Base-by-base conservation (phyloP, 2,888 invertebrate species). In the Chloromyia formosa region DNA sequence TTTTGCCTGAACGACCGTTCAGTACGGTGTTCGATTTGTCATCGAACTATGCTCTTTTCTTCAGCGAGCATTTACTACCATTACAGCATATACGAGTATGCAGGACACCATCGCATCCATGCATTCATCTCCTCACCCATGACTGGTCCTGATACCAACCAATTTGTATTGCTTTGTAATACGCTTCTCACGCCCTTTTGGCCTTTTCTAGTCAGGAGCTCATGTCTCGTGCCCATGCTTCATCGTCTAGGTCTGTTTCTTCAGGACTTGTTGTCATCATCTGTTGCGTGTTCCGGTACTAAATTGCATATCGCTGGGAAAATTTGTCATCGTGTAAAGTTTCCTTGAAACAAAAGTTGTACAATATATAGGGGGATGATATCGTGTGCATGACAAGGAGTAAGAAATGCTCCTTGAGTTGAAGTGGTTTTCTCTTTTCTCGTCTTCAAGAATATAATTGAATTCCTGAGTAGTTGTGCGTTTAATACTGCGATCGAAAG, bases 231-330 rank as follows among this genome's bases (percentile, higher is more conserved):
- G 40, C 42, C 18, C 49, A 49, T 49, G 62, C 16, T 42, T 18
- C 18, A 12, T 18, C 1, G 5, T 23, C 42, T 64, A 42, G 12
- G 7, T 64, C 16, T 27, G 35, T 54, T 54, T 69, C 16, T 20
- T 45, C 18, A 54, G 35, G 53, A 54, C 27, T 69, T 69, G 69
- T 69, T 54, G 69, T 69, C 68, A 68, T 68, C 69, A 69, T 69
- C 69, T 69, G 69, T 69, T 69, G 69, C 69, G 69, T 69, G 69
- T 69, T 69, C 69, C 69, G 54, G 54, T 69, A 2, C 54, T 56
- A 69, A 69, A 69, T 69, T 69, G 69, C 69, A 69, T 69, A 69
- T 69, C 35, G 54, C 69, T 54, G 27, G 56, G 54, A 5, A 54
- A 69, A 69, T 69, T 69, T 69, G 69, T 69, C 69, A 69, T 35